These are phyloP conservation scores for Entomobrya proxima DNA, from an alignment of 2,888 invertebrate genomes.

Conservation along the genomic window DNA sequence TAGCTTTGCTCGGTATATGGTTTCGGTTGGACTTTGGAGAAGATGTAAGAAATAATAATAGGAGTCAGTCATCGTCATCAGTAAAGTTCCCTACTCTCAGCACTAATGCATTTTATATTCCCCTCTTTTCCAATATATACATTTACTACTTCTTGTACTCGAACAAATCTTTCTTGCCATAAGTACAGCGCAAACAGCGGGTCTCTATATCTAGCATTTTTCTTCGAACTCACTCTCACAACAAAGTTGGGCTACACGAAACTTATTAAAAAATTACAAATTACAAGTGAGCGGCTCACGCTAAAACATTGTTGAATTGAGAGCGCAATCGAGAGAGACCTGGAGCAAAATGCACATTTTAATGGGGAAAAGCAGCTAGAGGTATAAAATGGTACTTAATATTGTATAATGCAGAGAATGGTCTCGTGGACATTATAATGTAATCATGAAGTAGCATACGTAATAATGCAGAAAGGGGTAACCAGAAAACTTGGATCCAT, in stretches of 20 bases:
- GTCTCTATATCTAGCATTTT: not conserved
- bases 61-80: conserved; percentile 31
- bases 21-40: conserved; percentile 5
- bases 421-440: too few relatives aligned
- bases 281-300: conserved; percentile 66
- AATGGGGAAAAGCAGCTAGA: conserved; percentile 53
- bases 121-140: conserved; percentile 30
- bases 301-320: conserved; percentile 41
- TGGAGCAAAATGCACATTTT: conserved; percentile 61
- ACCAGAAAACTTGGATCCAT: not conserved
- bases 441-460: conserved; percentile 23
- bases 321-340: conserved; percentile 38
- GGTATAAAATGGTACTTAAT: not conserved
- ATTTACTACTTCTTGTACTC: too few relatives aligned
- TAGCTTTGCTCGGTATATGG: not conserved
- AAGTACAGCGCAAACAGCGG: not conserved
- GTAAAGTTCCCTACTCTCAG: conserved; percentile 11
- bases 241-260: conserved; percentile 58
- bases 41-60: not conserved
- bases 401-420: not conserved
- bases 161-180: conserved; percentile 35
- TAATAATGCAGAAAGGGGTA: not conserved
- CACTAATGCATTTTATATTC: conserved; percentile 15
- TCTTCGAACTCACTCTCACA: conserved; percentile 18
- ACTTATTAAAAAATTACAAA: conserved; percentile 70